phyloP scores from a whole-genome alignment of 1,140 invertebrate species.

The Zaprionus ornatus region DNA sequence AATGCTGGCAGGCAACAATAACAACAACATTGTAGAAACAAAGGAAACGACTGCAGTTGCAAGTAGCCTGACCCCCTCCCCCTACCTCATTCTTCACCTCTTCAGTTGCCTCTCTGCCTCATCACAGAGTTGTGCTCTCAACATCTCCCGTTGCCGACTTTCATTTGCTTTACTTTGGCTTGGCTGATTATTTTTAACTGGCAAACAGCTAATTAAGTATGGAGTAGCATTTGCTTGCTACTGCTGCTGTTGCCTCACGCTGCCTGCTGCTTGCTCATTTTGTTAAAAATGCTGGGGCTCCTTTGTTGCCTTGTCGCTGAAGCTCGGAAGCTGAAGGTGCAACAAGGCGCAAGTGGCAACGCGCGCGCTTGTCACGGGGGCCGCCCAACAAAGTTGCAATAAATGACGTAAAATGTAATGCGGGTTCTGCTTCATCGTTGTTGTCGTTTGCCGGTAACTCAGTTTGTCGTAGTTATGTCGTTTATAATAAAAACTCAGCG shows the following conservation, averaged over 20 bases:
- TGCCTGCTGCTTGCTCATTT: constrained; percentile 49
- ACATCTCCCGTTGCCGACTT: constrained; percentile 64
- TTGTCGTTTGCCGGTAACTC: constrained; percentile 66
- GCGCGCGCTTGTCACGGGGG: constrained; percentile 43
- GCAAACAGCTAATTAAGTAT: constrained; percentile 83
- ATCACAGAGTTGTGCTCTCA: constrained; percentile 37
- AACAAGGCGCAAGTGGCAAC: constrained; percentile 61
- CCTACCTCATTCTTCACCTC: background rate
- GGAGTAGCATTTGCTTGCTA: constrained; percentile 67
- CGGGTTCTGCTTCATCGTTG: constrained; percentile 34
- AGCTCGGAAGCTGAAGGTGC: constrained; percentile 26
- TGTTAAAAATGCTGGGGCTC: constrained; percentile 56
- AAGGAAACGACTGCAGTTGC: constrained; percentile 49
- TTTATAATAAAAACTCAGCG: constrained; percentile 81
- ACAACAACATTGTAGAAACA: constrained; percentile 72
- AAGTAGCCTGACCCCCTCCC: background rate
- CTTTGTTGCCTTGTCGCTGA: constrained; percentile 51
- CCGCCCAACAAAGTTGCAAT: constrained; percentile 77
- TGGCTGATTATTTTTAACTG: constrained; percentile 81
- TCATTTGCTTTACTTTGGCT: constrained; percentile 77
- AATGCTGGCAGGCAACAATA: constrained; percentile 68
- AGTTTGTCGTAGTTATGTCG: constrained; percentile 81
- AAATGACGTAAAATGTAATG: constrained; percentile 76
- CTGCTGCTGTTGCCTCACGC: constrained; percentile 20
- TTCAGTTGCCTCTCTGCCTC: background rate